Percentiles rank a stretch among this genome's conserved stretches.
Evolutionary conservation across 2,888 invertebrate genomes (phyloP).

Genomic region (Lacanobia wlatinum): DNA sequence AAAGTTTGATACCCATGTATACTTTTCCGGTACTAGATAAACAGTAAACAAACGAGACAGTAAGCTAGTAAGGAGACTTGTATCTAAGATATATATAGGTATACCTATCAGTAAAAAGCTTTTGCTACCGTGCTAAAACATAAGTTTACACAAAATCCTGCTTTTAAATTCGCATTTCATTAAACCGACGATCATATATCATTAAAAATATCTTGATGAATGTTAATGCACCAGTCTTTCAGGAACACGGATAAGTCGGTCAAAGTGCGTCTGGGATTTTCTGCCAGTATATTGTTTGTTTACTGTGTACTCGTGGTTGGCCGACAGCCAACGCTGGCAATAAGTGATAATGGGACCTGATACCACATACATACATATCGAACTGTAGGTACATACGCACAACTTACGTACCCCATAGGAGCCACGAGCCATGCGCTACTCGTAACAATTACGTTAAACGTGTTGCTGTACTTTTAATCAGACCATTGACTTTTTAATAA

Average conservation of each 20-base stretch:
- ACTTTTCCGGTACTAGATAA: neutral
- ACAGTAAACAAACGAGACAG: neutral
- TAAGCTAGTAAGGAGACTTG: neutral
- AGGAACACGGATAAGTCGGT: neutral
- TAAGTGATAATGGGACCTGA: slow-evolving; percentile 43
- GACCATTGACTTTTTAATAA: slow-evolving; percentile 44
- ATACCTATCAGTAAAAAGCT: neutral
- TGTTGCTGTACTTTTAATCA: slow-evolving; percentile 35
- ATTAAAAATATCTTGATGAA: neutral
- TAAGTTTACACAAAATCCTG: neutral
- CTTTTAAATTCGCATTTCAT: neutral
- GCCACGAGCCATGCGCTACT: slow-evolving; percentile 35
- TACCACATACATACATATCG: slow-evolving; percentile 20
- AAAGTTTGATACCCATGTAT: neutral
- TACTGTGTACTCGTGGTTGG: slow-evolving; percentile 31
- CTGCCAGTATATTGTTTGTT: slow-evolving; percentile 18
- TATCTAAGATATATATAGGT: neutral
- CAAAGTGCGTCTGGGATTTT: slow-evolving; percentile 40
- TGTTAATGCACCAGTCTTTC: neutral
- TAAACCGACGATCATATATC: neutral
- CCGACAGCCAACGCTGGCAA: slow-evolving; percentile 28
- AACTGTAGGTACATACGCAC: slow-evolving; percentile 23
- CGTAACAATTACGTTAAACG: slow-evolving; percentile 40
- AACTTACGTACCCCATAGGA: slow-evolving; percentile 11
- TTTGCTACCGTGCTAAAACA: neutral